Conservation (phyloP, 2,113 vertebrate genomes). For the Ailurus styani region DNA sequence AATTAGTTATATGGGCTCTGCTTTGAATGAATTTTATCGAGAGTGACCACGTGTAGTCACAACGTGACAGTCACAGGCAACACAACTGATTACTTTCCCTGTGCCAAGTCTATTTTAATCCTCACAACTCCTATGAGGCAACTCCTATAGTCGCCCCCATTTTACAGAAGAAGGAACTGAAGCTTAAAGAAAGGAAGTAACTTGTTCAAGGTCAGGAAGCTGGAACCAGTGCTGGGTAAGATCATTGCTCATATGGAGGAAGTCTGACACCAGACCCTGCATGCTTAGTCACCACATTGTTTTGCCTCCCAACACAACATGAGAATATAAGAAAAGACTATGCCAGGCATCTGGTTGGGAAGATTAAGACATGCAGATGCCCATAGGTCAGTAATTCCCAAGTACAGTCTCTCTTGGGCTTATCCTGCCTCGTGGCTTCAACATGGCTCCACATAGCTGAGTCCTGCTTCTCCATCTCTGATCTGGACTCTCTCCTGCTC, state of each 20-base stretch:
- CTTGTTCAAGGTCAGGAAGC: background rate
- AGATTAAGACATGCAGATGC: background rate
- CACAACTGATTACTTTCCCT: background rate
- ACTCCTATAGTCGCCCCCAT: background rate
- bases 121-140: background rate
- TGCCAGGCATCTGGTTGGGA: background rate
- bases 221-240: background rate
- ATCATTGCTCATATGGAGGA: background rate
- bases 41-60: background rate
- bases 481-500: background rate
- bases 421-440: background rate
- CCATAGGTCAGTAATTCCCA: background rate
- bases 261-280: background rate
- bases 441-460: background rate
- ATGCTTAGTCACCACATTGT: background rate
- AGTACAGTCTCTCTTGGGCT: background rate
- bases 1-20: background rate
- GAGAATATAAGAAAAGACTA: background rate
- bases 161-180: background rate
- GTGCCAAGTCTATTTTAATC: background rate
- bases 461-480: background rate
- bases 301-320: background rate
- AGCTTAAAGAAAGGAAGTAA: background rate
- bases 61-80: no score
- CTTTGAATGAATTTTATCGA: background rate